Evolutionary conservation across 2,797 vertebrate species (phyloP).

Genomic region (Ptychadena robeensis): DNA sequence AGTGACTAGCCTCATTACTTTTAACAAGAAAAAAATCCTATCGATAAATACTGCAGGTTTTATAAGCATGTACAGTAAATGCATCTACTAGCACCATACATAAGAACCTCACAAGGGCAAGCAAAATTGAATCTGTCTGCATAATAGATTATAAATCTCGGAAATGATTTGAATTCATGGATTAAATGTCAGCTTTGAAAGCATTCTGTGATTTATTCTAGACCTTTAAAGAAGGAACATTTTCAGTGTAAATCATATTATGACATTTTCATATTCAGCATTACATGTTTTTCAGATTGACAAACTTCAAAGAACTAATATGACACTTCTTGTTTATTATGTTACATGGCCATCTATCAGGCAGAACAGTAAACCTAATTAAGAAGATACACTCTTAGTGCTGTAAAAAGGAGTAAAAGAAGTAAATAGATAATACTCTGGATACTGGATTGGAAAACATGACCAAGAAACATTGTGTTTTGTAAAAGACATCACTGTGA

Average conservation of each 20-base stretch:
- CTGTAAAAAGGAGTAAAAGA: constrained; percentile 34
- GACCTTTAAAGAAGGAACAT: constrained; percentile 72
- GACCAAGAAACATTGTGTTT: not conserved
- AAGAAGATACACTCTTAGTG: constrained; percentile 41
- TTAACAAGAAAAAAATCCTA: constrained; percentile 62
- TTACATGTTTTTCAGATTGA: constrained; percentile 68
- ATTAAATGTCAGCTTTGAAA: constrained; percentile 75
- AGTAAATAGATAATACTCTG: constrained; percentile 21
- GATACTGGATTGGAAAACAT: not conserved
- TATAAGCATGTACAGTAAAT: constrained; percentile 65
- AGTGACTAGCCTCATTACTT: constrained; percentile 56
- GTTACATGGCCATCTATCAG: constrained; percentile 58
- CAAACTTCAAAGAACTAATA: constrained; percentile 65
- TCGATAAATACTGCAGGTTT: constrained; percentile 73
- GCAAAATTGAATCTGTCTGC: constrained; percentile 75
- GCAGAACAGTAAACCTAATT: constrained; percentile 59
- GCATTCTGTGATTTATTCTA: constrained; percentile 73
- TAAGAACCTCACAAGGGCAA: constrained; percentile 70
- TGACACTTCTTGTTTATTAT: constrained; percentile 33
- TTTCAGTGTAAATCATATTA: constrained; percentile 72
- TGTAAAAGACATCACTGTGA: not conserved
- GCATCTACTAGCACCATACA: constrained; percentile 66
- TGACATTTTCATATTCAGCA: constrained; percentile 72
- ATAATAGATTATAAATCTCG: constrained; percentile 74
- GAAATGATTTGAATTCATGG: constrained; percentile 77